Conservation (phyloP, 2,113 vertebrate genomes). For the Datnioides undecimradiatus region DNA sequence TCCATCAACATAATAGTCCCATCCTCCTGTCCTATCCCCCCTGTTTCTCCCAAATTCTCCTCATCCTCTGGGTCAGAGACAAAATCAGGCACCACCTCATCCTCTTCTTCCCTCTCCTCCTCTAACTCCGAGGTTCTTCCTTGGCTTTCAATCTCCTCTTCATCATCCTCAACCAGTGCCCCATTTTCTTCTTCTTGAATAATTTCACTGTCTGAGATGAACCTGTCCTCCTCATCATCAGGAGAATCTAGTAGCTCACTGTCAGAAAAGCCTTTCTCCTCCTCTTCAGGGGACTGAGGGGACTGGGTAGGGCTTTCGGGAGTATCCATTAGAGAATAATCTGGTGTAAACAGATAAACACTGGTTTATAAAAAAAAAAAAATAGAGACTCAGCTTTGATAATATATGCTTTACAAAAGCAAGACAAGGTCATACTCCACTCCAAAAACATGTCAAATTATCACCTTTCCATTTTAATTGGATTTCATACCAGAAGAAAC, state of each 20-base stretch:
- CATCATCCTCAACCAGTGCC: conserved; percentile 53
- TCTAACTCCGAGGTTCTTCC: conserved; percentile 68
- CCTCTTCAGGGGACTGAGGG: conserved; percentile 90
- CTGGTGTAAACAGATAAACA: conserved; percentile 51
- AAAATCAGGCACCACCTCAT: conserved; percentile 85
- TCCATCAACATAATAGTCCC: conserved; percentile 83
- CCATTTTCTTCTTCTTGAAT: conserved; percentile 75
- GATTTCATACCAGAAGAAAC: not conserved
- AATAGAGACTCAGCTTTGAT: not conserved
- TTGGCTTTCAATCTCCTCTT: conserved; percentile 50
- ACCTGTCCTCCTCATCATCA: conserved; percentile 84
- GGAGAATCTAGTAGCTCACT: conserved; percentile 83
- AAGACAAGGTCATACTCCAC: not conserved
- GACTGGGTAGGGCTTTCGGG: conserved; percentile 92
- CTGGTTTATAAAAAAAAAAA: not conserved
- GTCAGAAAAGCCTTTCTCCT: conserved; percentile 82
- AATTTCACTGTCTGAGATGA: conserved; percentile 81
- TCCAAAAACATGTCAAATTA: not conserved
- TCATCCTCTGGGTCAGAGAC: conserved; percentile 87
- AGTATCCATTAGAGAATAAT: conserved; percentile 89
- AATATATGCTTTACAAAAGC: not conserved
- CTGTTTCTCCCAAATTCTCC: conserved; percentile 79
- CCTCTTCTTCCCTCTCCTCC: conserved; percentile 73
- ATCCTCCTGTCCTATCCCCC: conserved; percentile 77
- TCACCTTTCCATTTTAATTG: not conserved